These are phyloP conservation scores for Mimas tiliae DNA, from an alignment of 2,888 invertebrate species.

Conservation along the genomic window DNA sequence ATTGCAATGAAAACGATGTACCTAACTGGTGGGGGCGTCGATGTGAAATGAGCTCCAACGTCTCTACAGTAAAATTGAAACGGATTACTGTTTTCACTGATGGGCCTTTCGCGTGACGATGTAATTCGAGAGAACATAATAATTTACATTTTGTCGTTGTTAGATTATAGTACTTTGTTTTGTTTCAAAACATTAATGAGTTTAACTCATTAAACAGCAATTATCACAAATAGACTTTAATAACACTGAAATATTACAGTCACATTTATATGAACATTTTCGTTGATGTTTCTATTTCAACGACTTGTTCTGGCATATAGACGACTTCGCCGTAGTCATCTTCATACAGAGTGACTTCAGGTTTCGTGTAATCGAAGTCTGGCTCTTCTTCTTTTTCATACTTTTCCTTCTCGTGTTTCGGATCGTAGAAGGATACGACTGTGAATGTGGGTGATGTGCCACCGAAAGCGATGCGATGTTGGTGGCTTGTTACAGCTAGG, in stretches of 20 bases:
- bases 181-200: slow-evolving; percentile 15
- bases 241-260: neutral
- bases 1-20: slow-evolving; percentile 44
- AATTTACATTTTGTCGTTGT: slow-evolving; percentile 23
- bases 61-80: slow-evolving; percentile 67
- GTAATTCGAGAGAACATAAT: slow-evolving; percentile 36
- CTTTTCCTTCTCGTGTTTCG: slow-evolving; percentile 69
- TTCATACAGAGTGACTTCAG: slow-evolving; percentile 35
- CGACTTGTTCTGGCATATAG: neutral
- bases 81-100: slow-evolving; percentile 62
- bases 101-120: slow-evolving; percentile 65
- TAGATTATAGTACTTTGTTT: slow-evolving; percentile 14
- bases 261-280: slow-evolving; percentile 24
- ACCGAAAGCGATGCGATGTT: slow-evolving; percentile 72
- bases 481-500: slow-evolving; percentile 65
- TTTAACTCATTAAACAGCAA: slow-evolving; percentile 18
- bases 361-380: slow-evolving; percentile 43
- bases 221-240: slow-evolving; percentile 25
- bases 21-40: slow-evolving; percentile 39
- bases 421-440: slow-evolving; percentile 73
- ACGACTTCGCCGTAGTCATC: slow-evolving; percentile 25
- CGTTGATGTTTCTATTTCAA: slow-evolving; percentile 6
- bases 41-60: slow-evolving; percentile 55
- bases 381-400: slow-evolving; percentile 37
- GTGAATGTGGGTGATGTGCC: slow-evolving; percentile 69